phyloP scores from a whole-genome alignment of 2,113 vertebrate species.

The Solenodon paradoxus region DNA sequence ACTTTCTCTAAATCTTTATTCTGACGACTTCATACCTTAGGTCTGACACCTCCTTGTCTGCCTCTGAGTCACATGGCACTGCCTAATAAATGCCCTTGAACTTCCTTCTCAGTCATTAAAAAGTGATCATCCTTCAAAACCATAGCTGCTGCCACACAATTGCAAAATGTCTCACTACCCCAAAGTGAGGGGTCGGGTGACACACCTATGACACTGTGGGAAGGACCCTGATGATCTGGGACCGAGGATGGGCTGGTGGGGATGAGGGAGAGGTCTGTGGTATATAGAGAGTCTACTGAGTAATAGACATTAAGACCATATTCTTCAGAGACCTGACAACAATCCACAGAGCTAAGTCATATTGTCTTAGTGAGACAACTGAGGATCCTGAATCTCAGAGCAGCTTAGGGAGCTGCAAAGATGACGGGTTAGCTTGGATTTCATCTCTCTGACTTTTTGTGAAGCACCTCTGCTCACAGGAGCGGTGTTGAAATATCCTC shows the following conservation, averaged over 20 bases:
- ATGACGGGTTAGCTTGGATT: too few species aligned
- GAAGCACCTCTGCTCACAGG: not conserved
- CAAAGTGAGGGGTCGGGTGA: not conserved
- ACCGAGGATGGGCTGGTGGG: not conserved
- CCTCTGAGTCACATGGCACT: not conserved
- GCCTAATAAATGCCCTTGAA: not conserved
- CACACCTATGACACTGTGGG: not conserved
- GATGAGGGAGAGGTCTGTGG: too few species aligned
- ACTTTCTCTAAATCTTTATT: not conserved
- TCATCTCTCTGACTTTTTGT: not conserved
- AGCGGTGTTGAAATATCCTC: accelerated
- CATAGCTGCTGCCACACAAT: not conserved
- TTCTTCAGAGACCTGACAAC: not conserved
- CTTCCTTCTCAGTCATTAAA: not conserved
- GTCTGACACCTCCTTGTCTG: not conserved
- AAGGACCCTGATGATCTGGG: not conserved
- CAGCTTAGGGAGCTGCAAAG: not conserved
- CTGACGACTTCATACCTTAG: too few species aligned
- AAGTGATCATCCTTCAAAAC: not conserved
- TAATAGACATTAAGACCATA: not conserved
- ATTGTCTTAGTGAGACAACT: not conserved
- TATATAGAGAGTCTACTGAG: not conserved
- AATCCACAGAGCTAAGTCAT: not conserved
- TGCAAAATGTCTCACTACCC: not conserved
- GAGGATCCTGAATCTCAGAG: not conserved